Percentiles rank a stretch among this genome's conserved stretches.
Conservation (phyloP, 2,888 invertebrate species). For the Melitaea athalia region DNA sequence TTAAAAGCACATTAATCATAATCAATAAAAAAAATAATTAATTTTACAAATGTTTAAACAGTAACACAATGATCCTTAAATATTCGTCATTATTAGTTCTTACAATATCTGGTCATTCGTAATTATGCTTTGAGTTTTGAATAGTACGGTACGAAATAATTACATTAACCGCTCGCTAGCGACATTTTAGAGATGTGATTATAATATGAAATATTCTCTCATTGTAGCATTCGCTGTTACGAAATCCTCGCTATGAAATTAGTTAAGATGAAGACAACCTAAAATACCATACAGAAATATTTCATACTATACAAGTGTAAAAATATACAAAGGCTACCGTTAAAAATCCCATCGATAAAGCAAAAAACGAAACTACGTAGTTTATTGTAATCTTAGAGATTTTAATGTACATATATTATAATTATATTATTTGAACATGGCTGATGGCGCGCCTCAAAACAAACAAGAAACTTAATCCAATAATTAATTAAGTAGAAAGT, state of each 20-base stretch:
- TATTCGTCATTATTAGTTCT: not conserved
- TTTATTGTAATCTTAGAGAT: no score
- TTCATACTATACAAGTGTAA: not conserved
- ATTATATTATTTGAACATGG: not conserved
- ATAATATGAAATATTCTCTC: constrained; percentile 8
- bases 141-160: not conserved
- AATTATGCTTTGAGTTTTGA: constrained; percentile 8
- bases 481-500: constrained; percentile 54
- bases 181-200: constrained; percentile 5
- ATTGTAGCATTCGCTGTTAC: not conserved
- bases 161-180: not conserved
- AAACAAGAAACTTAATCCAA: constrained; percentile 13
- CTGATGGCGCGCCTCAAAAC: constrained; percentile 13
- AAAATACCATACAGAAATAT: not conserved
- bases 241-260: not conserved
- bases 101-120: not conserved
- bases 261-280: not conserved
- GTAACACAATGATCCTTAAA: not conserved
- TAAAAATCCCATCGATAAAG: not conserved
- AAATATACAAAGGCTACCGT: not conserved
- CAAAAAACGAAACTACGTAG: constrained; percentile 1
- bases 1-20: no score
- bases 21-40: no score
- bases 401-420: no score
- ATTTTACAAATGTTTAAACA: no score